phyloP scores from a whole-genome alignment of 2,797 vertebrate species.

The Linurgus olivaceus region DNA sequence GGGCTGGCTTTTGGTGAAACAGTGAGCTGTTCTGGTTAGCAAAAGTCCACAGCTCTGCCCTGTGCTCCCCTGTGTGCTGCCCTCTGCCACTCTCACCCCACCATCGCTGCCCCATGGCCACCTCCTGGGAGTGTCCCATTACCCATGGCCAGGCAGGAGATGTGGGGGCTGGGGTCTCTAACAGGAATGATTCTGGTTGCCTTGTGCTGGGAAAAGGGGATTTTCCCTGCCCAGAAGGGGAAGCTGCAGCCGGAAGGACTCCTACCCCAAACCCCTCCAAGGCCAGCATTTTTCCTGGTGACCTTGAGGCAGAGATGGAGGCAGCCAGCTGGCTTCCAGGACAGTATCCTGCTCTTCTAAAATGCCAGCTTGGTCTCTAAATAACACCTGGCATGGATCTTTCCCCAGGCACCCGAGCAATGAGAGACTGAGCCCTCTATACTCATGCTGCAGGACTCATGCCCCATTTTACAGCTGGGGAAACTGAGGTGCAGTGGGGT shows the following conservation, averaged over 20 bases:
- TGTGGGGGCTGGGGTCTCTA: accelerated
- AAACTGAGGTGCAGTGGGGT: not conserved
- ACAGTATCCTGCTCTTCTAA: not conserved
- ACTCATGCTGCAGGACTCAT: not conserved
- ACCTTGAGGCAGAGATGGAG: not conserved
- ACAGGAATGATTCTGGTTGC: not conserved
- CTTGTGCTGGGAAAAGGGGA: not conserved
- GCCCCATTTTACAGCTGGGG: not conserved
- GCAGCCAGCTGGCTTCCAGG: not conserved
- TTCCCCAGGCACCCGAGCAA: accelerated
- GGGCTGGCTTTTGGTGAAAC: not conserved
- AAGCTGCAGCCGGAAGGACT: not conserved
- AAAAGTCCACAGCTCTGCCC: not conserved
- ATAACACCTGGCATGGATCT: not conserved
- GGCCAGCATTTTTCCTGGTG: not conserved
- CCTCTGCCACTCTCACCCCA: accelerated
- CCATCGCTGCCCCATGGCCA: accelerated
- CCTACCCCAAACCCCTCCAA: accelerated
- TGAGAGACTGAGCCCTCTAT: not conserved
- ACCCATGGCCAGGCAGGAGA: accelerated
- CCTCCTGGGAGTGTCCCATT: not conserved
- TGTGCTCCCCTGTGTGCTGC: accelerated
- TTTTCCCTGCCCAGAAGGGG: not conserved
- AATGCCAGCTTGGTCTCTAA: not conserved
- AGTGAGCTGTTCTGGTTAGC: not conserved